A percentile compares a stretch with the other conserved stretches of the same genome.
Evolutionary conservation across 2,113 vertebrate genomes (phyloP).

Genomic region (Mellivora capensis): DNA sequence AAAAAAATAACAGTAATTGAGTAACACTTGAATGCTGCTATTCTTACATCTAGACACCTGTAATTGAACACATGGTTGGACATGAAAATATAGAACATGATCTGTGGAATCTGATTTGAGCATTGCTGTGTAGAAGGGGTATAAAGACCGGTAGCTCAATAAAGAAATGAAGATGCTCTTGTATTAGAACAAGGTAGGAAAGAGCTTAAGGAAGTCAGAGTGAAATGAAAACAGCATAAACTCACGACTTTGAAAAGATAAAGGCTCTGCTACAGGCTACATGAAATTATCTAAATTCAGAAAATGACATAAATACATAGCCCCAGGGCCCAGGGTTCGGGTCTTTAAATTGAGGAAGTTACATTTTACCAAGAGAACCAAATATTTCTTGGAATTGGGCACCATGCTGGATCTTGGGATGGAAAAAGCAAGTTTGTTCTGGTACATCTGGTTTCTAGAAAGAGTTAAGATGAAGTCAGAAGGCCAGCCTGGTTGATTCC

Average conservation of each 20-base stretch:
- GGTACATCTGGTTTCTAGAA: background rate
- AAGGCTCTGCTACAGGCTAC: background rate
- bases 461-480: background rate
- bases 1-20: constrained; percentile 36
- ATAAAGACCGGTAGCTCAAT: constrained; percentile 21
- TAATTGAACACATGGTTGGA: constrained; percentile 25
- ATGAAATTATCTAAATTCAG: background rate
- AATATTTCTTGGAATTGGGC: background rate
- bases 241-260: constrained; percentile 8
- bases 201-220: background rate
- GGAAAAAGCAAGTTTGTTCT: background rate
- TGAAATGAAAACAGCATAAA: background rate
- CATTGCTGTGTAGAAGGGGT: background rate
- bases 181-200: background rate
- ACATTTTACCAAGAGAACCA: background rate
- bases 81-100: constrained; percentile 33
- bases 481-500: background rate
- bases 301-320: background rate
- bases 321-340: background rate
- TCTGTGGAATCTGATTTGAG: constrained; percentile 17
- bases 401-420: background rate
- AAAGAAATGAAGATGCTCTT: constrained; percentile 20
- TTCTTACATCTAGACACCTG: constrained; percentile 54
- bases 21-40: constrained; percentile 44
- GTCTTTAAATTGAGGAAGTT: background rate